Base-by-base conservation (phyloP, 2,113 vertebrate species). In the Apodemus sylvaticus region DNA sequence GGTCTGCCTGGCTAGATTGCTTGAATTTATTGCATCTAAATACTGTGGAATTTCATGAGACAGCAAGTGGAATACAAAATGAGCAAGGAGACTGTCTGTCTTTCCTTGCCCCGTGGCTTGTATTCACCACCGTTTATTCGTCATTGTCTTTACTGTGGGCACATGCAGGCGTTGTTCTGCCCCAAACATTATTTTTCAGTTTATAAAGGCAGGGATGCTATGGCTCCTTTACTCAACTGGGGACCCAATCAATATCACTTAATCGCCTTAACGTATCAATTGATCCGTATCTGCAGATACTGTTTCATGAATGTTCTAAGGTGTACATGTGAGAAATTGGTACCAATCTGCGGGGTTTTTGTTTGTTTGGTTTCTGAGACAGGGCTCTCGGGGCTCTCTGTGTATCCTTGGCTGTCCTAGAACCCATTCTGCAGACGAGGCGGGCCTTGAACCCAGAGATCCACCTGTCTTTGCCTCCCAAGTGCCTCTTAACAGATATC, bases 21-120 rank as follows among this genome's bases (percentile, higher is more conserved):
- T 79, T 89, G 19, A 76, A 66, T 90, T 93, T 11, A 91, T 86
- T 93, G 3, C 79, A 62, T 94, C 94, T 93, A 85, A 88, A 93
- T 82, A 39, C 60, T 39, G 9, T 53, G 26, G 36, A 73, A 93
- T 87, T 91, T 96, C n/a, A 94, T 58, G 53, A 96, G 94, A 39
- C 48, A 90, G 71, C 79, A 96, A 91, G 82, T 91, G 29, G 86
- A 90, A 62, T 24, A 26, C 31, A 74, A 90, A 87, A 66, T 34
- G 2, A 42, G n/a, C 19, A 73, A 90, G 68, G 58, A 29, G 91
- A 90, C 77, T 29, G 51, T 7, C 14, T 73, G 45, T 70, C 29
- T 62, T 17, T 94, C 82, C 91, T 90, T 20, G 89, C 68, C 0
- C 73, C 82, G 0, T 81, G 45, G 17, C 36, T 73, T 97, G 3